Evolutionary conservation across 2,888 invertebrate genomes (phyloP).

Genomic region (Polymixis lichenea): DNA sequence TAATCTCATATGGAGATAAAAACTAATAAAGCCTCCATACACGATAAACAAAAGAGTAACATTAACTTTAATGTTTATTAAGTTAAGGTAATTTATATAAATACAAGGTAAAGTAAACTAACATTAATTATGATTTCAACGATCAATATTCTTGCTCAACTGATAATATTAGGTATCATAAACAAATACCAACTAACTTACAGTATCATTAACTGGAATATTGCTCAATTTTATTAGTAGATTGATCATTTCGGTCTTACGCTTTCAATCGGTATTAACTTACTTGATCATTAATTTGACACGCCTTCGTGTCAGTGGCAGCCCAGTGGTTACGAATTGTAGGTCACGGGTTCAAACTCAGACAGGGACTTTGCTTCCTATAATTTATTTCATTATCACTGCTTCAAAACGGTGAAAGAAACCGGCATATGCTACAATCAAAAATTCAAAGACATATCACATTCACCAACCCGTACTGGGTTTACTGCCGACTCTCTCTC

Average conservation of each 20-base stretch:
- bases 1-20: conserved; percentile 6
- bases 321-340: neutral
- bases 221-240: conserved; percentile 7
- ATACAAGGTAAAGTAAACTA: too few relatives aligned
- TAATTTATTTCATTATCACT: neutral
- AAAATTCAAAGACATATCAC: neutral
- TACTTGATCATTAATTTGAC: neutral
- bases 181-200: neutral
- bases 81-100: neutral
- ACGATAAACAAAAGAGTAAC: conserved; percentile 20
- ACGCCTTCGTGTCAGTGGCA: neutral
- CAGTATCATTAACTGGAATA: neutral
- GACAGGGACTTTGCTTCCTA: neutral
- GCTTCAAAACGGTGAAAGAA: neutral
- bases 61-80: conserved; percentile 7
- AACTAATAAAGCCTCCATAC: neutral
- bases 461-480: neutral
- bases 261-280: too few relatives aligned
- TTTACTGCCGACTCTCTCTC: neutral
- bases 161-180: conserved; percentile 1
- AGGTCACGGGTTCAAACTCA: neutral
- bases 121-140: neutral
- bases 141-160: neutral
- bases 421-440: neutral
- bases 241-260: neutral